Base-by-base conservation (phyloP, 2,797 vertebrate genomes). In the Phataginus tetradactyla region DNA sequence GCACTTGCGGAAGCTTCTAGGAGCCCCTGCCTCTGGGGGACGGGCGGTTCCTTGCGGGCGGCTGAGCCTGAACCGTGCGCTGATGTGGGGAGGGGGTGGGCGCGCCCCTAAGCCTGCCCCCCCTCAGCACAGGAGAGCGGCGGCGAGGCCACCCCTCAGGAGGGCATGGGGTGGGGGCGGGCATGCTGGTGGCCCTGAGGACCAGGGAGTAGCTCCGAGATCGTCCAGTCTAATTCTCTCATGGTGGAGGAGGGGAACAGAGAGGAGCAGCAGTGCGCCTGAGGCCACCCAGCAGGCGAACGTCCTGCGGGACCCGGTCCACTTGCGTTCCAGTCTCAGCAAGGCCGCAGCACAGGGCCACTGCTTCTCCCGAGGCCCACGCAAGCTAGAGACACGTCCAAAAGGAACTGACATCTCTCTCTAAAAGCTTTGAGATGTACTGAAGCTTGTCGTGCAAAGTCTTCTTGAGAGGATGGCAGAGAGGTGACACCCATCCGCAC, bases 51-150 rank as follows among this genome's bases (percentile, higher is more conserved):
- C 59, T 86, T n/a, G 42, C 32, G 34, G 68, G 9, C 21, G 42
- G 20, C 55, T 63, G 79, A 34, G 77, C 39, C 72, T 68, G 85
- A 63, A 81, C 55, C 17, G 34, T 2, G 49, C 1, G 51, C 15
- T 9, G 68, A 23, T 2, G 3, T 23, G 0, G 1, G n/a, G n/a
- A 53, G 27, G 1, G 10, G 27, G 34, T 17, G 86, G 8, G 13
- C 4, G 0, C 11, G n/a, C 34, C 29, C 55, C 57, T 18, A 1
- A 3, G 13, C 32, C 5, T 6, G 10, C 42, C 20, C 45, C 7
- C 53, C 18, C 17, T 34, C 21, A 2, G 75, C 13, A 2, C 53
- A 57, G 23, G 66, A n/a, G 32, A 34, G 32, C 34, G 66, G 72
- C 39, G 59, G 2, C 12, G 45, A 3, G 8, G 15, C 21, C 59